A percentile compares a stretch with the other conserved stretches of the same genome.
Conservation (phyloP, 2,113 vertebrate species). For the Paedocypris sp. region DNA sequence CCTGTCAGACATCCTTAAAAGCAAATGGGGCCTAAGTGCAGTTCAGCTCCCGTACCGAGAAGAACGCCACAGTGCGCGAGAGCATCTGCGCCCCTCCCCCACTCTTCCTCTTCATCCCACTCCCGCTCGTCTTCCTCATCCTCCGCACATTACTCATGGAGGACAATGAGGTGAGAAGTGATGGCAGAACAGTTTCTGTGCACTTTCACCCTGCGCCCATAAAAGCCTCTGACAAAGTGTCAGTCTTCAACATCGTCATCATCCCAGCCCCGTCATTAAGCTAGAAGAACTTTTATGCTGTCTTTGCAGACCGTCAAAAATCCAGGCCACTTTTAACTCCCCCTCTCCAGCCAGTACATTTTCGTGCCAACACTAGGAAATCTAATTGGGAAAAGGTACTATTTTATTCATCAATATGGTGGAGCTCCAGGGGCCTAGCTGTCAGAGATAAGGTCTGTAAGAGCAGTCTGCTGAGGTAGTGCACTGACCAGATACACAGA, state of each 20-base stretch:
- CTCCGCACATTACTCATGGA: conserved; percentile 40
- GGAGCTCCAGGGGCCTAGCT: conserved; percentile 28
- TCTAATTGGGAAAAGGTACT: conserved; percentile 38
- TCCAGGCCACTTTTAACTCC: conserved; percentile 19
- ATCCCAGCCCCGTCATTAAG: conserved; percentile 46
- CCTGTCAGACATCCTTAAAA: conserved; percentile 69
- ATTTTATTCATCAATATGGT: conserved; percentile 38
- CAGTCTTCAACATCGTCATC: conserved; percentile 58
- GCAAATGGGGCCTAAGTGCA: conserved; percentile 68
- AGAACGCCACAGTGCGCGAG: conserved; percentile 48
- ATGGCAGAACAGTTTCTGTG: conserved; percentile 36
- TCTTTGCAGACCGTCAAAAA: conserved; percentile 43
- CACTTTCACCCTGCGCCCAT: conserved; percentile 32
- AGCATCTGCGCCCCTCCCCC: conserved; percentile 34
- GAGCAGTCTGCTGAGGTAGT: conserved; percentile 14
- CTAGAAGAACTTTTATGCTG: conserved; percentile 43
- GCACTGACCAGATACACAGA: neutral
- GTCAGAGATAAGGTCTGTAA: conserved; percentile 29
- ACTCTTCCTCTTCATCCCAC: neutral
- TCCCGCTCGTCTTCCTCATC: conserved; percentile 23
- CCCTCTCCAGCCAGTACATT: conserved; percentile 12
- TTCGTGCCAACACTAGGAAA: conserved; percentile 31
- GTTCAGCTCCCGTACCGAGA: conserved; percentile 52
- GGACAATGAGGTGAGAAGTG: conserved; percentile 59
- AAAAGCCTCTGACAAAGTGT: conserved; percentile 60